Evolutionary conservation across 2,888 invertebrate genomes (phyloP).

Genomic region (Platycheirus albimanus): DNA sequence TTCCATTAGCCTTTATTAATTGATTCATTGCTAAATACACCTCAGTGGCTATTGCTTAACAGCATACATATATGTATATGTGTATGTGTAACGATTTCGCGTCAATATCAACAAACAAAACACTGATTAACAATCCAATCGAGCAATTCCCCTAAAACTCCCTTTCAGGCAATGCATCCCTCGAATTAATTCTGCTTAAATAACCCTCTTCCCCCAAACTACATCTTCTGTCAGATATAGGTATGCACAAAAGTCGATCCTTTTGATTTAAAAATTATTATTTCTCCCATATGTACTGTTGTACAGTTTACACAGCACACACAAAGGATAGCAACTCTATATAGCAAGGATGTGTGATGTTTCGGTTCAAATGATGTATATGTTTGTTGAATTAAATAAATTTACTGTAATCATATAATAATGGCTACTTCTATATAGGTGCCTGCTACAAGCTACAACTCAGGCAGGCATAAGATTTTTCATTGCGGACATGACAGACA

Average conservation of each 20-base stretch:
- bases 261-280: conserved; percentile 2
- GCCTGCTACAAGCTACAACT: no score
- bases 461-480: no score
- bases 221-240: neutral
- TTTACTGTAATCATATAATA: neutral
- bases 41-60: no score
- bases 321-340: no score
- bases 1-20: conserved; percentile 20
- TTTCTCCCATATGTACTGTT: no score
- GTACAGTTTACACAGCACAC: no score
- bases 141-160: neutral
- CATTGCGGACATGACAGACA: conserved; percentile 23
- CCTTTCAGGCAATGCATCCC: neutral
- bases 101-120: conserved; percentile 53
- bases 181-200: conserved; percentile 2
- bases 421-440: no score
- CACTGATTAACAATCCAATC: conserved; percentile 55
- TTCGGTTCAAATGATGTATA: neutral
- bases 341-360: no score
- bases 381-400: conserved; percentile 15
- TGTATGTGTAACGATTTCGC: conserved; percentile 37
- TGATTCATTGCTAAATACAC: conserved; percentile 59
- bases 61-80: no score
- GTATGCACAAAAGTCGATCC: neutral
- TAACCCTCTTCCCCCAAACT: neutral